Percentiles rank a stretch among this genome's conserved stretches.
These are phyloP conservation scores for Hippopotamus amphibius DNA, from an alignment of 2,113 vertebrate species.

Conservation along the genomic window DNA sequence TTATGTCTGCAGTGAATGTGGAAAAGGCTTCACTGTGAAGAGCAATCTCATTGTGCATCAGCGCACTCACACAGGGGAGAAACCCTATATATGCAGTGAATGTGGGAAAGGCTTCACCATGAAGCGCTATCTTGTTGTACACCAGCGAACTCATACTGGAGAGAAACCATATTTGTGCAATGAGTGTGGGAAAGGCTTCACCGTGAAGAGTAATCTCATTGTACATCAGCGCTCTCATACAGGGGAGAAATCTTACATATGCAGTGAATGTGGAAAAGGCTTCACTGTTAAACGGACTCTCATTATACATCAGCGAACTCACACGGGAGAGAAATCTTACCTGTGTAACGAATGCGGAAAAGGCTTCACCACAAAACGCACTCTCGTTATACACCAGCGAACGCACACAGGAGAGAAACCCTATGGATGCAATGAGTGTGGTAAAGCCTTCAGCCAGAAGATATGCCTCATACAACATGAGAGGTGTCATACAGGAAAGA, in stretches of 20 bases:
- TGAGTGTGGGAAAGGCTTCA: slow-evolving; percentile 76
- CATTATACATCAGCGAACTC: slow-evolving; percentile 71
- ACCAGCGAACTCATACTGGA: slow-evolving; percentile 72
- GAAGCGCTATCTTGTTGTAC: slow-evolving; percentile 72
- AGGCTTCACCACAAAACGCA: slow-evolving; percentile 70
- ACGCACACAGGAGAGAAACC: slow-evolving; percentile 78
- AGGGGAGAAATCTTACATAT: slow-evolving; percentile 71
- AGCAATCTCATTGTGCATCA: slow-evolving; percentile 70
- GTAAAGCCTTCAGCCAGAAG: slow-evolving; percentile 74
- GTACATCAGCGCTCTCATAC: slow-evolving; percentile 74
- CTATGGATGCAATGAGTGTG: slow-evolving; percentile 69
- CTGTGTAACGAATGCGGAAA: slow-evolving; percentile 73
- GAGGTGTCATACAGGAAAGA: slow-evolving; percentile 70
- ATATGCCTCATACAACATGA: slow-evolving; percentile 75
- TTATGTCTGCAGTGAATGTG: slow-evolving; percentile 51
- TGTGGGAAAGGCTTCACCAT: slow-evolving; percentile 73
- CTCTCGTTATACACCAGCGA: slow-evolving; percentile 72
- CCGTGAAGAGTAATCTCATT: slow-evolving; percentile 66
- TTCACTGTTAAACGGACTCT: slow-evolving; percentile 72
- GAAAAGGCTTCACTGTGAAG: slow-evolving; percentile 69
- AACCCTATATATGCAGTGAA: slow-evolving; percentile 64
- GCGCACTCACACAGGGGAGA: slow-evolving; percentile 75
- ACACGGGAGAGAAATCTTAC: slow-evolving; percentile 73
- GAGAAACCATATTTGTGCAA: slow-evolving; percentile 72
- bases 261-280: slow-evolving; percentile 75